Evolutionary conservation across 2,113 vertebrate species (phyloP).

Genomic region (Tychaedon coryphoeus): DNA sequence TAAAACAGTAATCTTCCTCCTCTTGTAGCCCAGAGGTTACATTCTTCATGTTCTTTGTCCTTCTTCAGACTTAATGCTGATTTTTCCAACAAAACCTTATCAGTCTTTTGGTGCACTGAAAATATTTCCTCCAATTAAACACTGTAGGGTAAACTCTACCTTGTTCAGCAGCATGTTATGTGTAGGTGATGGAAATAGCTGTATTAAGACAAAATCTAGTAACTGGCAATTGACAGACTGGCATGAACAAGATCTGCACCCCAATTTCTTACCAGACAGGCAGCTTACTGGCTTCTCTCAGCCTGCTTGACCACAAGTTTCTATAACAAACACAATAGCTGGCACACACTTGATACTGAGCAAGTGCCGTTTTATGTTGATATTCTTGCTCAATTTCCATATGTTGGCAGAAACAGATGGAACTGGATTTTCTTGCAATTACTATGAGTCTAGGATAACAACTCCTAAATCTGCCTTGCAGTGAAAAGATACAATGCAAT

Average conservation of each 20-base stretch:
- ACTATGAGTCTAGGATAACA: slow-evolving; percentile 34
- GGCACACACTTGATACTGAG: background rate
- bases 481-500: background rate
- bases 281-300: background rate
- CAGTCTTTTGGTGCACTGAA: background rate
- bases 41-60: background rate
- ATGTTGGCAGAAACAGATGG: slow-evolving; percentile 56
- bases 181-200: background rate
- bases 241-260: background rate
- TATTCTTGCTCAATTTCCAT: slow-evolving; percentile 55
- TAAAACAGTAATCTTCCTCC: background rate
- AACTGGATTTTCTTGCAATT: slow-evolving; percentile 59
- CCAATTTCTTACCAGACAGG: background rate
- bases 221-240: background rate
- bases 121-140: background rate
- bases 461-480: slow-evolving; percentile 3
- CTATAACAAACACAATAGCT: slow-evolving; percentile 31
- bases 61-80: background rate
- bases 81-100: background rate
- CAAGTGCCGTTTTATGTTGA: slow-evolving; percentile 23
- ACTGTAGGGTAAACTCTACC: background rate
- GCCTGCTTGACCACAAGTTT: slow-evolving; percentile 1
- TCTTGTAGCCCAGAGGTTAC: background rate
- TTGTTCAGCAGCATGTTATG: background rate
- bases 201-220: background rate